Percentiles rank a stretch among this genome's conserved stretches.
phyloP scores from a whole-genome alignment of 2,797 vertebrate species.

The Artibeus lituratus region DNA sequence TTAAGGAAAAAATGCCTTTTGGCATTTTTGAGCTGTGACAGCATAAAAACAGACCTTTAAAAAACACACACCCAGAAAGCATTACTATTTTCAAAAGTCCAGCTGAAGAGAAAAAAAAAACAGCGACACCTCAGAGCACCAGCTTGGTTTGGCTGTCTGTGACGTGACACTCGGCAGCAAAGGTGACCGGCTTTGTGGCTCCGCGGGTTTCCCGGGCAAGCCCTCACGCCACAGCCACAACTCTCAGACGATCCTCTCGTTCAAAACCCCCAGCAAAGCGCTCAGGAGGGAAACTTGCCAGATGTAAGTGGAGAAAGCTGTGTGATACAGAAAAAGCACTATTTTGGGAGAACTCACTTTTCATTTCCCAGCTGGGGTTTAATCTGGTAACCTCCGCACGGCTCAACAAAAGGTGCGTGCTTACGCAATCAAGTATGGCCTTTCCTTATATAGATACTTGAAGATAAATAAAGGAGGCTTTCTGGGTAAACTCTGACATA shows the following conservation, averaged over 20 bases:
- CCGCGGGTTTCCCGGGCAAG: conserved; percentile 15
- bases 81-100: conserved; percentile 66
- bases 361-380: conserved; percentile 52
- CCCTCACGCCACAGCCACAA: neutral
- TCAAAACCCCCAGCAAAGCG: neutral
- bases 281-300: neutral
- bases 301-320: neutral
- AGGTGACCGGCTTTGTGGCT: neutral
- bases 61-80: conserved; percentile 67
- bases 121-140: neutral
- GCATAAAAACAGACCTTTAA: conserved; percentile 72
- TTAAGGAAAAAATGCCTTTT: conserved; percentile 79
- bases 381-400: neutral
- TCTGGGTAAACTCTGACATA: conserved; percentile 56
- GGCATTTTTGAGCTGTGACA: conserved; percentile 76
- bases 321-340: neutral
- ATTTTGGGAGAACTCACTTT: neutral
- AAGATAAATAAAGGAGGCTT: conserved; percentile 71
- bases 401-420: neutral
- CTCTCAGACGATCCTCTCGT: neutral
- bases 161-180: neutral
- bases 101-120: neutral
- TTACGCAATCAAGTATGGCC: neutral
- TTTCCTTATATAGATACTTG: conserved; percentile 68
- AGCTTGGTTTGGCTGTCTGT: neutral